Evolutionary conservation across 1,140 invertebrate species (phyloP), one percentile per base, ranked within the genome.

Genomic region (Bilobella aurantiaca): DNA sequence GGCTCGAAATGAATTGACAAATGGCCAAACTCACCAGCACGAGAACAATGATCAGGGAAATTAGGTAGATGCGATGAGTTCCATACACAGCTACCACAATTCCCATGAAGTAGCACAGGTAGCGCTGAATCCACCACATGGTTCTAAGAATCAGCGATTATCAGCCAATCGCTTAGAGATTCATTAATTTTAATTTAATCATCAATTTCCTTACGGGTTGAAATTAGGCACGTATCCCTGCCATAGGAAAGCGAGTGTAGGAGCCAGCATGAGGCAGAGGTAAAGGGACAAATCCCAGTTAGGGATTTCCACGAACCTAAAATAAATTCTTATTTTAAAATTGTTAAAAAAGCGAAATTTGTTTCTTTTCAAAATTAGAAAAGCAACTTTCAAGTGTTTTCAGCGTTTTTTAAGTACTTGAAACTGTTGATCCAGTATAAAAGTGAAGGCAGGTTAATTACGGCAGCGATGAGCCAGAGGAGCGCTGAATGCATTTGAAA

Each of bases 241-340:
- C 70, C 70, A 71, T 16, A 66, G 49, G 47, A 71, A 56, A 27
- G 70, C 64, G 12, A 71, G 27, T 12, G 65, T 63, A 12, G 70
- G 70, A 1, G 58, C 16, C 1, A 71, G 16, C 60, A 71, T 63
- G 18, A 71, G 47, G 27, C 62, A 57, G 21, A 71, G 23, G 27
- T 71, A 71, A 25, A 71, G 27, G 34, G 69, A 71, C 32, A 71
- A 37, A 57, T 71, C 70, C 58, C 62, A 66, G 30, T 71, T 67
- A 8, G 65, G 53, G 2, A 29, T 28, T 3, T 60, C 30, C 23
- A 29, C 66, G 29, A 32, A 65, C 23, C 69, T 68, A 28, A 65
- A 3, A 65, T 3, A 42, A 49, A 37, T 34, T 8, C 18, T 25
- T 5, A 27, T 63, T 58, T n/a, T 5, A 5, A 25, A 63, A 29